Percentiles rank a stretch among this genome's conserved stretches.
Evolutionary conservation across 2,888 invertebrate species (phyloP).

Genomic region (Blastobasis lacticolella): DNA sequence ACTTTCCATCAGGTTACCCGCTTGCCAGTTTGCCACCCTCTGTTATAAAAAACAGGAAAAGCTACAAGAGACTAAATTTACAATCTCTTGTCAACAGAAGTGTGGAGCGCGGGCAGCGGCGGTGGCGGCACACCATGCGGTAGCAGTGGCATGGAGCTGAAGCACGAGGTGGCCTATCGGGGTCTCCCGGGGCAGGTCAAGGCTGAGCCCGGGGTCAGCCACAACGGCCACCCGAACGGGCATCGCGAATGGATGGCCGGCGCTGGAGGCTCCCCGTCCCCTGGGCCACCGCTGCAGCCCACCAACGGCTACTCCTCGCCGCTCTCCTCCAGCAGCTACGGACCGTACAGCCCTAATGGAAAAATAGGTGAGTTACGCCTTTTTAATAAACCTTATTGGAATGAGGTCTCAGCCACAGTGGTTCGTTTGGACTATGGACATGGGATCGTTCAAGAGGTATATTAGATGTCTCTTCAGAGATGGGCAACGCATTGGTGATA

Average conservation of each 20-base stretch:
- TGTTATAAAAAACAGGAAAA: no score
- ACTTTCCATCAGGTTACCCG: no score
- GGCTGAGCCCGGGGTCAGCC: slow-evolving; percentile 67
- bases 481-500: no score
- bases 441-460: no score
- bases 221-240: slow-evolving; percentile 68
- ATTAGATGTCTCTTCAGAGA: no score
- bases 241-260: slow-evolving; percentile 72
- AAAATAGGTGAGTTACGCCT: slow-evolving; percentile 83
- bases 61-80: no score
- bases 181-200: slow-evolving; percentile 68
- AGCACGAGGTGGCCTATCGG: slow-evolving; percentile 77
- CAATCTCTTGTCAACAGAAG: slow-evolving; percentile 41
- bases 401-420: no score
- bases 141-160: slow-evolving; percentile 77
- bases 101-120: slow-evolving; percentile 70
- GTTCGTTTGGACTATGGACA: no score
- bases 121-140: slow-evolving; percentile 73
- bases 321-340: slow-evolving; percentile 90
- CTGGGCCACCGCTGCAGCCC: slow-evolving; percentile 76
- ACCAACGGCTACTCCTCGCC: slow-evolving; percentile 88
- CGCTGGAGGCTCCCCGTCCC: slow-evolving; percentile 77
- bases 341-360: slow-evolving; percentile 91
- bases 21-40: no score
- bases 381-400: no score